Evolutionary conservation across 2,888 invertebrate species (phyloP), one percentile per base, ranked within the genome.

Genomic region (Mesorhabditis sp.): DNA sequence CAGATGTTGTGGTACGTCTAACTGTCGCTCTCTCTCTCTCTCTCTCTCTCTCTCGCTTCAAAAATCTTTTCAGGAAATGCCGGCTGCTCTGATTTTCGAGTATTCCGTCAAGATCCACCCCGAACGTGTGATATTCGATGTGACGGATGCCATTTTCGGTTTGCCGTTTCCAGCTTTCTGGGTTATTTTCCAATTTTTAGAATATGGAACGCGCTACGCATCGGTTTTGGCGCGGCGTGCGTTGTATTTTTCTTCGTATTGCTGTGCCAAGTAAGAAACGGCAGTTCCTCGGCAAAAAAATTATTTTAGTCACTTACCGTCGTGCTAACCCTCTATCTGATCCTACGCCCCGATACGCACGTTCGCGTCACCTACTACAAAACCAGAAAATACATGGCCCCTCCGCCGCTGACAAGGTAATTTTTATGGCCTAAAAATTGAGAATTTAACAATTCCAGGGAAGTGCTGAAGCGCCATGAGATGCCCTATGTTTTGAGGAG

Each of bases 51-150:
- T 28, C 28, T 28, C 28, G 28, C 28, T 28, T 28, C 28, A 28
- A 28, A 28, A 28, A 5, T n/a, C 5, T 41, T 62, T 77, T 66
- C 58, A 81, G 82, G 85, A 70, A 85, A 85, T 72, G 79, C 83
- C 0, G 85, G 85, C 0, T 85, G 85, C 69, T 78, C 80, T 0
- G 85, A 85, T 73, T 85, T 85, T 62, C 77, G 80, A 5, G 71
- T 74, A 4, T 85, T 85, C 63, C 80, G 83, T 28, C 80, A 81
- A 66, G 84, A 84, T 66, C 80, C 80, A 5, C 85, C 85, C 3
- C 73, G 85, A 13, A 77, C 81, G 15, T 85, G 85, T 69, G 85
- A 85, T 69, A 80, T 83, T 43, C 78, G 83, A 62, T 85, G 85
- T 70, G 84, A 85, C 67, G 85, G 84, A 43, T 84, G 84, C 67